phyloP scores from a whole-genome alignment of 2,113 vertebrate species.

The Paracanthobrama guichenoti region DNA sequence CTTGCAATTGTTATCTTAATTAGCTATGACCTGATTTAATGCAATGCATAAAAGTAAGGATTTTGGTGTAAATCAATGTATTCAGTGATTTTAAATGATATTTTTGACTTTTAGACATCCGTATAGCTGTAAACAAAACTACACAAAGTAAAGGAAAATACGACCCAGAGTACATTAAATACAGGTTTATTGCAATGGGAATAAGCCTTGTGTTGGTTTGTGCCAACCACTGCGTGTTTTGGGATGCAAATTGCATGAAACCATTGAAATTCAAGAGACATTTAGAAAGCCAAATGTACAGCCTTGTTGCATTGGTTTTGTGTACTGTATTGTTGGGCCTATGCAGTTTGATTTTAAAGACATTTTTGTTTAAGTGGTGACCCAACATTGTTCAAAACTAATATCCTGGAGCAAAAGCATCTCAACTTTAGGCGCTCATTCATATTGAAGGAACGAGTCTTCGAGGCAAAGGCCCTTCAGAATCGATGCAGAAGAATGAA shows the following conservation, averaged over 20 bases:
- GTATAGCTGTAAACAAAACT: not conserved
- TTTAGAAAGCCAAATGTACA: not conserved
- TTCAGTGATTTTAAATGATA: no score
- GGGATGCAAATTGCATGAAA: not conserved
- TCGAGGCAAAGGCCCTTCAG: constrained; percentile 32
- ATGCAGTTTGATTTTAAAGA: not conserved
- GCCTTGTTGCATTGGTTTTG: not conserved
- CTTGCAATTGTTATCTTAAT: no score
- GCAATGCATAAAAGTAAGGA: no score
- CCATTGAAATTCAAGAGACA: not conserved
- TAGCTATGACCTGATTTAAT: no score
- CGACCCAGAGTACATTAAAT: not conserved
- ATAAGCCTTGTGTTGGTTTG: not conserved
- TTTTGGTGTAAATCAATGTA: no score
- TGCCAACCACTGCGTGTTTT: not conserved
- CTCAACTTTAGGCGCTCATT: not conserved
- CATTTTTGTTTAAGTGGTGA: not conserved
- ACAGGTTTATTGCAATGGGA: not conserved
- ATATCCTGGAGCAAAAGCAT: not conserved
- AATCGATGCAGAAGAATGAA: constrained; percentile 29
- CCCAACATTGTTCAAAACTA: no score
- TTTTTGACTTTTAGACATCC: no score
- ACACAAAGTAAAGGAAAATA: not conserved
- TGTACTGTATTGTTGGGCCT: not conserved
- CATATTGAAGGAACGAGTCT: constrained; percentile 7